phyloP scores from a whole-genome alignment of 2,797 vertebrate species.

The Crocodylus rhombifer region DNA sequence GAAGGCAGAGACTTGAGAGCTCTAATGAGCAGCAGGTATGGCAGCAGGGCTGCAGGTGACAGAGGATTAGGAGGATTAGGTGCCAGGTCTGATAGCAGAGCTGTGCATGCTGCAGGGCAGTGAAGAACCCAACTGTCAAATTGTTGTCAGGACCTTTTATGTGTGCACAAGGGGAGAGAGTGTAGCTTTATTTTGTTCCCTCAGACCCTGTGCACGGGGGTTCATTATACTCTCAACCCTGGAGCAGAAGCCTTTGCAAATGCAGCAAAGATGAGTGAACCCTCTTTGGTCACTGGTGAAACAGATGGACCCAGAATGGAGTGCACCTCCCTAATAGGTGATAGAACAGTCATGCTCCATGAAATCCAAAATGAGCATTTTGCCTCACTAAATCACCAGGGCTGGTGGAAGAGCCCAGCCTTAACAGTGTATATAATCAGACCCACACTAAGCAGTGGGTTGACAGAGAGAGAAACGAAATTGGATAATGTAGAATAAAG shows the following conservation, averaged over 20 bases:
- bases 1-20: not conserved
- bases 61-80: no score
- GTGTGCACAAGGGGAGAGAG: not conserved
- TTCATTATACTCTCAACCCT: not conserved
- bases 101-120: accelerated
- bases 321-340: not conserved
- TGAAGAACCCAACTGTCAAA: not conserved
- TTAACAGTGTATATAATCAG: not conserved
- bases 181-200: not conserved
- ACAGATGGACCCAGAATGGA: not conserved
- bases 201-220: not conserved
- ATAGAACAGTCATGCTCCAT: not conserved
- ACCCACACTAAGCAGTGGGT: not conserved
- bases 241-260: not conserved
- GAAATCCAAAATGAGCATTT: not conserved
- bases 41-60: not conserved
- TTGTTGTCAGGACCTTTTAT: not conserved
- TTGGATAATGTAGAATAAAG: not conserved
- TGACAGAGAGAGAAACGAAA: not conserved
- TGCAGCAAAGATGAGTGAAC: no score
- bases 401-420: not conserved
- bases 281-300: no score
- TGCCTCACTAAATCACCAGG: not conserved
- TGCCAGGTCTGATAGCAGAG: not conserved
- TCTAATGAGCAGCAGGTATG: not conserved